Conservation (phyloP, 1,140 invertebrate species). For the Hylyphantes graminicola region DNA sequence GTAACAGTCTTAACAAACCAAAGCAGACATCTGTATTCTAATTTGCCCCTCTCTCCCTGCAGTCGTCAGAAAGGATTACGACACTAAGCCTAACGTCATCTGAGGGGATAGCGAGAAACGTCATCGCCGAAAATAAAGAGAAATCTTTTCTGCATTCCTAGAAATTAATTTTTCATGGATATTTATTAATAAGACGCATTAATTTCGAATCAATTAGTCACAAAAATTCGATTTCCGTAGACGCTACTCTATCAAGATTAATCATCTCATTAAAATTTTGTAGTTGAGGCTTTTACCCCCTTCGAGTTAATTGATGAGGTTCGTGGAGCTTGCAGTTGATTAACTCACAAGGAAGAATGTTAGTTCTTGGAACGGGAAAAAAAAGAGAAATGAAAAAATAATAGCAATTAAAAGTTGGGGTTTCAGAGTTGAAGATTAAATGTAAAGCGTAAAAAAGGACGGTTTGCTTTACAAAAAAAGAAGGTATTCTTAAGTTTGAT, state of each 20-base stretch:
- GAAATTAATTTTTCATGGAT: constrained; percentile 58
- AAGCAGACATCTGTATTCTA: background rate
- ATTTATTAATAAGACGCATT: constrained; percentile 56
- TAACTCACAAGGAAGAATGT: constrained; percentile 42
- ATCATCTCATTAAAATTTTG: constrained; percentile 60
- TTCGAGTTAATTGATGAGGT: constrained; percentile 54
- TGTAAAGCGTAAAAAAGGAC: constrained; percentile 16
- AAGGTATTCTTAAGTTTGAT: constrained; percentile 25
- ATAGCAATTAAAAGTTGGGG: constrained; percentile 52
- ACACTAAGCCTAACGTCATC: constrained; percentile 33
- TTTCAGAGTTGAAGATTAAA: constrained; percentile 28
- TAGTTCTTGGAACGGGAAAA: constrained; percentile 8
- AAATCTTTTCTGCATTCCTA: constrained; percentile 30
- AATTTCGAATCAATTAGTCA: constrained; percentile 60
- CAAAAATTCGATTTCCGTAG: constrained; percentile 57
- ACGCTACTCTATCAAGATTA: constrained; percentile 45
- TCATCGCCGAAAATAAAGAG: constrained; percentile 13
- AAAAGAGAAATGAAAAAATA: constrained; percentile 33
- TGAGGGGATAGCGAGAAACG: background rate
- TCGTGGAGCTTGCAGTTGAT: constrained; percentile 43
- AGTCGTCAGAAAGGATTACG: constrained; percentile 33
- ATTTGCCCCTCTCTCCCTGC: constrained; percentile 17
- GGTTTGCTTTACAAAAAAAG: constrained; percentile 29
- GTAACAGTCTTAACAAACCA: background rate
- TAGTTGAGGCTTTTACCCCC: constrained; percentile 50